Conservation (phyloP, 2,113 vertebrate genomes). For the Odocoileus hemionus region DNA sequence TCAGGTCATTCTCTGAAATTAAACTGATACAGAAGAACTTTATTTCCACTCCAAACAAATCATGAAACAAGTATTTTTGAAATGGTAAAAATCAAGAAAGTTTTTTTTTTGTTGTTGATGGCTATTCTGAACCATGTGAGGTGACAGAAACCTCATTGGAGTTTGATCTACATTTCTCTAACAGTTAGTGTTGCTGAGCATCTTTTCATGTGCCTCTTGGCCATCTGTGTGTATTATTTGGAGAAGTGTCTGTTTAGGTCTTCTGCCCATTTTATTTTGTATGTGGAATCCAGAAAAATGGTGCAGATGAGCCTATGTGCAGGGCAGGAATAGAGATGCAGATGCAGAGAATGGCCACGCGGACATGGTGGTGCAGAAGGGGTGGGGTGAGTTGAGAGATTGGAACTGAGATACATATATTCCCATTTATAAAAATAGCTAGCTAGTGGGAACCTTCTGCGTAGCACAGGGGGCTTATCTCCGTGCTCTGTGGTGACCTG, state of each 20-base stretch:
- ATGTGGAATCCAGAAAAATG: background rate
- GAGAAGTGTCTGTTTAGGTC: background rate
- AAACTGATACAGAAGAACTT: background rate
- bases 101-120: background rate
- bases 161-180: background rate
- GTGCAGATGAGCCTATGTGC: background rate
- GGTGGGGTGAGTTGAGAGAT: background rate
- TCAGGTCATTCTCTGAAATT: background rate
- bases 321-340: background rate
- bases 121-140: background rate
- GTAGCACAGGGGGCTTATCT: background rate
- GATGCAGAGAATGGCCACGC: background rate
- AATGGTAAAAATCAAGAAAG: background rate
- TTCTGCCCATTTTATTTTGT: background rate
- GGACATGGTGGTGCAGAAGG: background rate
- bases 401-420: background rate
- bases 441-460: background rate
- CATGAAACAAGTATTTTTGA: background rate
- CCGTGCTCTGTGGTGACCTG: background rate
- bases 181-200: background rate
- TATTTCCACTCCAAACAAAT: background rate
- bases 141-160: background rate
- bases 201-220: background rate
- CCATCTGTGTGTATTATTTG: background rate
- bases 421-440: background rate